Base-by-base conservation (phyloP, 2,888 invertebrate genomes). In the Arrhopalites spinosus region DNA sequence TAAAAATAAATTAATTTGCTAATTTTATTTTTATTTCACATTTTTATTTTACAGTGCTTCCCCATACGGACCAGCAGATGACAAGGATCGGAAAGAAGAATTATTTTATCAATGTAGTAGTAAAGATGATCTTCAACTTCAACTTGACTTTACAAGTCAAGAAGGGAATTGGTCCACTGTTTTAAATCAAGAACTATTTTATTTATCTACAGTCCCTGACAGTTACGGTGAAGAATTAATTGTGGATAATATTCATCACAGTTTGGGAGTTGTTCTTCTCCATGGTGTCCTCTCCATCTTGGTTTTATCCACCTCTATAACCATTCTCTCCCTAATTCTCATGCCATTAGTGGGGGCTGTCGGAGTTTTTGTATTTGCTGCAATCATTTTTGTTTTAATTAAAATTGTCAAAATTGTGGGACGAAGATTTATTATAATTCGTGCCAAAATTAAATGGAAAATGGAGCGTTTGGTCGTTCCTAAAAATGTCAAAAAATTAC, bases 291-390 rank as follows among this genome's bases (percentile, higher is more conserved):
- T 27, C 29, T 30, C 25, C 27, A 36, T 67, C 45, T 29, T 53
- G n/a, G n/a, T n/a, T n/a, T n/a, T n/a, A n/a, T n/a, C n/a, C n/a
- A 47, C 77, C 68, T 20, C 68, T 45, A 66, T 77, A 50, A 13
- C 69, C 56, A 7, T 64, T 25, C n/a, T 77, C 66, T 29, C 73
- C 70, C 27, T 75, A 45, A 27, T 66, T 23, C 7, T 74, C 50
- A 25, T 70, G 27, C 64, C 59, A 61, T 15, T 50, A 25, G 15
- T 73, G 7, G 43, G 61, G n/a, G 50, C 36, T 17, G 53, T 78
- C 67, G 8, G 68, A 74, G 25, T 61, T 45, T 23, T 78, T 67
- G 25, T 69, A 27, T 29, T 68, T 63, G 67, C 45, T 69, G 29
- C 25, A 66, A 20, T 74, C 59, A 3, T 71, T 67, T 67, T 66